These are phyloP conservation scores for Panthera tigris DNA, from an alignment of 2,113 vertebrate genomes.

Conservation along the genomic window DNA sequence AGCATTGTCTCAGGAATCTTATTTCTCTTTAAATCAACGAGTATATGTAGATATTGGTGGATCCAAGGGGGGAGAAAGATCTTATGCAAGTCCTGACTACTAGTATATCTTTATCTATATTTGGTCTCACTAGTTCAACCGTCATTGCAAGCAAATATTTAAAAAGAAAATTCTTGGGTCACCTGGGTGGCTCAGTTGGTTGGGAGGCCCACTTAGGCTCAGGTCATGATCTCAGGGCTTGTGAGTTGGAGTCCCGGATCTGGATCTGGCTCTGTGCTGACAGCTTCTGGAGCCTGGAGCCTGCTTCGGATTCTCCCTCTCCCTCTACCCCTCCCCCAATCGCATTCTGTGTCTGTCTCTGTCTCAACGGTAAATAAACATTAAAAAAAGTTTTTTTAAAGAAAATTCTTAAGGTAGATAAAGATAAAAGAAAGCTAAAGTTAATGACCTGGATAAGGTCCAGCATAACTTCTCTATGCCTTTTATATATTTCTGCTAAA, in stretches of 20 bases:
- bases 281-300: no score
- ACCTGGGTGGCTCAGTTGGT: no score
- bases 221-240: no score
- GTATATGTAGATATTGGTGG: neutral
- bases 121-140: neutral
- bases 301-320: no score
- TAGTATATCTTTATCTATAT: fast-evolving
- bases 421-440: neutral
- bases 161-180: neutral
- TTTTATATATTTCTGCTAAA: neutral
- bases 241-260: no score
- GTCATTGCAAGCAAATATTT: neutral
- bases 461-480: neutral
- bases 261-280: no score
- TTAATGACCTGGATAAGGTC: neutral
- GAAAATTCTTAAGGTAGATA: neutral
- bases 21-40: neutral
- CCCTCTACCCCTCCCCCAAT: no score
- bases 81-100: neutral
- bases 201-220: no score
- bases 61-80: neutral
- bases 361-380: no score
- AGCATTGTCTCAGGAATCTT: neutral
- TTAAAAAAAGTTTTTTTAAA: neutral
- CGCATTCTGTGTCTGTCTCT: no score